Evolutionary conservation across 1,140 invertebrate species (phyloP).

Genomic region (Trichonephila clavipes): DNA sequence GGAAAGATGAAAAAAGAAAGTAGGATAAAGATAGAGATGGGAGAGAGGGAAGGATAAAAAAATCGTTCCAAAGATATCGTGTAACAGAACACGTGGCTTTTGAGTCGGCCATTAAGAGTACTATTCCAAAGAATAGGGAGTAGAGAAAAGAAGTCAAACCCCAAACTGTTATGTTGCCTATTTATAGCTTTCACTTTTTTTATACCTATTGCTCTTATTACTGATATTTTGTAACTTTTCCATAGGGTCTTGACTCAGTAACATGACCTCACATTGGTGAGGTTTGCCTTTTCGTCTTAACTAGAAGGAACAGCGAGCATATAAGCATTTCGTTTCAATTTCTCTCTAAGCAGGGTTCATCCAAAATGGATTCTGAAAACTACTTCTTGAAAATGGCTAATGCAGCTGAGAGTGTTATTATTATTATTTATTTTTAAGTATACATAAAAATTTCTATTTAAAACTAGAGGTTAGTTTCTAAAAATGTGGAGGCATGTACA

Average conservation of each 20-base stretch:
- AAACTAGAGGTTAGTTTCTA: too few species aligned
- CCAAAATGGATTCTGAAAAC: background rate
- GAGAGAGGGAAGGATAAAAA: slow-evolving; percentile 16
- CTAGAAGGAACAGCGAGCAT: background rate
- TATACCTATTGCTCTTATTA: slow-evolving; percentile 36
- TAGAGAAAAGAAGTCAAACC: slow-evolving; percentile 38
- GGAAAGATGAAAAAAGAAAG: slow-evolving; percentile 35
- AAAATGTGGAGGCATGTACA: too few species aligned
- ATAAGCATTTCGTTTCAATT: background rate
- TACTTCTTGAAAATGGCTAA: background rate
- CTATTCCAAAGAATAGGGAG: slow-evolving; percentile 40
- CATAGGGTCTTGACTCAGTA: background rate
- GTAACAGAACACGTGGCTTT: slow-evolving; percentile 64
- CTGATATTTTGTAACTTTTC: slow-evolving; percentile 35
- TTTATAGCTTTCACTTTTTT: slow-evolving; percentile 68
- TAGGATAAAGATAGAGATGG: slow-evolving; percentile 50
- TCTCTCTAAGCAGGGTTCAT: background rate
- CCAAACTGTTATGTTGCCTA: slow-evolving; percentile 69
- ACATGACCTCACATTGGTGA: background rate
- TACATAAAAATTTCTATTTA: too few species aligned
- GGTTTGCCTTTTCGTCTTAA: background rate
- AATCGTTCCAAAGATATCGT: slow-evolving; percentile 44
- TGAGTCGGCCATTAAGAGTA: slow-evolving; percentile 53
- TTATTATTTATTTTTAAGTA: background rate
- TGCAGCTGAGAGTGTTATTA: background rate